Evolutionary conservation across 92 coral and sea anemone genomes (phyloP).

Genomic region (Epizoanthus illoricatus): DNA sequence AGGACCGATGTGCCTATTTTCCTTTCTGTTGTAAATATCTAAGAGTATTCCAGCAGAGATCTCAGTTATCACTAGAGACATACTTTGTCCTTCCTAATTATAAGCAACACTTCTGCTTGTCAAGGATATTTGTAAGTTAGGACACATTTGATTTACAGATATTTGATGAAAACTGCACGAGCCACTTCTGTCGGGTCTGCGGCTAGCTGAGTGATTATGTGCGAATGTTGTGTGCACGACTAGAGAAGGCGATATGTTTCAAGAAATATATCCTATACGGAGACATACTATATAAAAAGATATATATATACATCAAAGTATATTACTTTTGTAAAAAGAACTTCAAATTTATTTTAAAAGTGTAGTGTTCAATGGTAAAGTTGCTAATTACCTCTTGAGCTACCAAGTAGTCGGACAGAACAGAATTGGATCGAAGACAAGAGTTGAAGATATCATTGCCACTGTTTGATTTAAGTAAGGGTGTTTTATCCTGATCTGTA

Average conservation of each 20-base stretch:
- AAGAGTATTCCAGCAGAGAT: not conserved
- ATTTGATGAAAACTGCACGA: conserved; percentile 10
- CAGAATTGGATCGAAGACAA: conserved; percentile 11
- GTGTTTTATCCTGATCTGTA: not conserved
- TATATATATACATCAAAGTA: not conserved
- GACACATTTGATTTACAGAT: conserved; percentile 1
- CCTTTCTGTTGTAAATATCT: conserved; percentile 8
- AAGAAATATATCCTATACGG: conserved; percentile 15
- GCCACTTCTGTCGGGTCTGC: conserved; percentile 11
- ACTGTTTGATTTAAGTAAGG: not conserved
- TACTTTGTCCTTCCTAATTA: conserved; percentile 6
- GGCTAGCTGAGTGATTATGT: conserved; percentile 37
- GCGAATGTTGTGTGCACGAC: conserved; percentile 33
- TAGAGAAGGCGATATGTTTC: conserved; percentile 9
- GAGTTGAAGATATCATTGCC: not conserved
- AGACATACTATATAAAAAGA: not conserved
- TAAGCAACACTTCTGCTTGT: not conserved
- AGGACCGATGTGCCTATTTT: not conserved
- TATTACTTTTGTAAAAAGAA: conserved; percentile 14
- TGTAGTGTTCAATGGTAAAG: not conserved
- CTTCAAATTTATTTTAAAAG: not conserved
- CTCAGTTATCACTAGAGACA: not conserved
- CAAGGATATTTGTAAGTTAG: conserved; percentile 1
- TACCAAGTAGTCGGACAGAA: not conserved
- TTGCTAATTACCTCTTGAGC: not conserved